These are phyloP conservation scores for Eretmochelys imbricata DNA, from an alignment of 2,113 vertebrate species.

Conservation along the genomic window DNA sequence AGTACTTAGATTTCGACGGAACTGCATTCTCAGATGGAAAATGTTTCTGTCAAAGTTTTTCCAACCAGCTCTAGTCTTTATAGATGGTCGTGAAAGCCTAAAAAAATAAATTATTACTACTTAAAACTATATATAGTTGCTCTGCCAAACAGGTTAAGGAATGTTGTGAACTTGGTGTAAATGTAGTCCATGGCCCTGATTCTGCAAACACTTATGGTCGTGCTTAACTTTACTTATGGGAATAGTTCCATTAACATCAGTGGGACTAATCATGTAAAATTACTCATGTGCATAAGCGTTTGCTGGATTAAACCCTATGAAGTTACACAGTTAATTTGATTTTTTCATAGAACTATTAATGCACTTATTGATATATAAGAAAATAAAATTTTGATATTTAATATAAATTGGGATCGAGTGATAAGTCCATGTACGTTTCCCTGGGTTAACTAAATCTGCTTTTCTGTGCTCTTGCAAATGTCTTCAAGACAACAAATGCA, in stretches of 20 bases:
- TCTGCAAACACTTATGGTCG: neutral
- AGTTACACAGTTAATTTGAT: slow-evolving; percentile 46
- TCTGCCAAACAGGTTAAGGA: neutral
- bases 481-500: slow-evolving; percentile 69
- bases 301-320: neutral
- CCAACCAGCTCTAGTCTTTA: neutral
- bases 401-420: slow-evolving; percentile 64
- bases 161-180: neutral
- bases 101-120: neutral
- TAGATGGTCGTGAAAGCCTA: slow-evolving; percentile 19
- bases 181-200: neutral
- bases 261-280: neutral
- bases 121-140: neutral
- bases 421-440: slow-evolving; percentile 43
- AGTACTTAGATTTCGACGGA: neutral
- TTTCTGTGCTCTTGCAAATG: slow-evolving; percentile 68
- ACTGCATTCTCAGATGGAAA: neutral
- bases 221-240: neutral
- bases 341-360: neutral
- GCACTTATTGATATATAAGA: slow-evolving; percentile 51
- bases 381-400: slow-evolving; percentile 42
- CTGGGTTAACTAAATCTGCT: slow-evolving; percentile 70
- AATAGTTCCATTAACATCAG: neutral
- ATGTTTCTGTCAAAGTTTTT: neutral
- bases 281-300: neutral